Base-by-base conservation (phyloP, 1,140 invertebrate species). In the Orius insidiosus region DNA sequence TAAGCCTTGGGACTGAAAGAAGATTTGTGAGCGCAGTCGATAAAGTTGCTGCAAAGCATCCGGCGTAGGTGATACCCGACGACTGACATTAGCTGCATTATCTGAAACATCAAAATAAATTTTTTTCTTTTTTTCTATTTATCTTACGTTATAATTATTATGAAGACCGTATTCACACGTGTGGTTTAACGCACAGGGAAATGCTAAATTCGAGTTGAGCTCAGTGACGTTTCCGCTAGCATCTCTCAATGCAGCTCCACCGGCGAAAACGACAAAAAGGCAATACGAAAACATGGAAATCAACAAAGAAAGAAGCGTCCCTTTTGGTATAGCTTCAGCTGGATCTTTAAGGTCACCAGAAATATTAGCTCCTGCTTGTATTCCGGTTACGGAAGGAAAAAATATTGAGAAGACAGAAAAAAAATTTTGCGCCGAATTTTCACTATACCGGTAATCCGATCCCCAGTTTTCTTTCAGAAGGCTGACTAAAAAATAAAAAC, bases 311-410 rank as follows among this genome's bases (percentile, higher is more conserved):
- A 86, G 66, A 0, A 93, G 65, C 0, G 88, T 92, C 11, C 88
- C 88, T 55, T 85, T 85, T 0, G 87, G 87, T 52, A 93, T 94
- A 1, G 87, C 81, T 16, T 67, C 72, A 0, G 79, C 80, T 5
- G 92, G 85, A 67, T 97, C 85, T 67, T 90, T 92, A 1, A 96
- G 66, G 66, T 98, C 93, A 11, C 92, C 93, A 37, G 87, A 92
- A 53, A 92, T 89, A 57, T 95, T 96, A 0, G 90, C 92, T 1
- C 92, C 93, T 10, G 92, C 93, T 63, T 96, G 83, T 43, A 96
- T 94, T 15, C 92, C 92, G 6, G 92, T 95, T 1, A 92, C 88
- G 2, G 89, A 92, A 2, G 92, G 58, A n/a, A 97, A 96, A 63
- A 94, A 97, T 48, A 96, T 88, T 2, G 88, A 80, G 59, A 96